Conservation (phyloP, 2,888 invertebrate genomes). For the Perdita meconis region DNA sequence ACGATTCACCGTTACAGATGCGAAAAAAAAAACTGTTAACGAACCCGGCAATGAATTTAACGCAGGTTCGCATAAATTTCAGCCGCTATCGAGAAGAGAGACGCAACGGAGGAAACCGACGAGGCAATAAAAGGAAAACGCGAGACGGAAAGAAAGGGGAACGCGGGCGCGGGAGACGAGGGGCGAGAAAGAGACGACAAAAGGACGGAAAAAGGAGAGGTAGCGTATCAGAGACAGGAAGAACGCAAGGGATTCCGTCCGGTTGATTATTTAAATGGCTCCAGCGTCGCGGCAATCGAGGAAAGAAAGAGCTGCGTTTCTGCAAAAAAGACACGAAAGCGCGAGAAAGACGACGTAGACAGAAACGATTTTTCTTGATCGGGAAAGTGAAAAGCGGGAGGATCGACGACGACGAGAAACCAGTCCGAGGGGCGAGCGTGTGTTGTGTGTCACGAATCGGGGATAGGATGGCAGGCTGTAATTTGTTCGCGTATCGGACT, state of each 20-base stretch:
- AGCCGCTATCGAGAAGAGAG: constrained; percentile 9
- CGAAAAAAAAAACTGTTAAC: constrained; percentile 36
- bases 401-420: constrained; percentile 3
- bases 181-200: neutral
- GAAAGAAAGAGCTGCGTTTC: constrained; percentile 1
- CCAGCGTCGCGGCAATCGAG: neutral
- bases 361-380: constrained; percentile 49
- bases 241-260: constrained; percentile 12
- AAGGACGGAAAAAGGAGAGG: neutral
- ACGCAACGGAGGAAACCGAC: neutral
- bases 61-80: constrained; percentile 25
- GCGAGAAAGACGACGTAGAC: neutral
- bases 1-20: neutral
- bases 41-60: constrained; percentile 32
- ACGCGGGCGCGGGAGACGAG: neutral
- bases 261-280: constrained; percentile 63
- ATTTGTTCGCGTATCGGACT: constrained; percentile 52
- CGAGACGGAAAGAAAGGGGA: neutral
- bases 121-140: neutral
- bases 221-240: neutral
- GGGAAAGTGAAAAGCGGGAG: constrained; percentile 14
- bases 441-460: constrained; percentile 1
- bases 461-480: constrained; percentile 14
- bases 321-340: neutral
- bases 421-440: neutral